These are phyloP conservation scores for Rhinoderma darwinii DNA, from an alignment of 2,113 vertebrate genomes.

Conservation along the genomic window DNA sequence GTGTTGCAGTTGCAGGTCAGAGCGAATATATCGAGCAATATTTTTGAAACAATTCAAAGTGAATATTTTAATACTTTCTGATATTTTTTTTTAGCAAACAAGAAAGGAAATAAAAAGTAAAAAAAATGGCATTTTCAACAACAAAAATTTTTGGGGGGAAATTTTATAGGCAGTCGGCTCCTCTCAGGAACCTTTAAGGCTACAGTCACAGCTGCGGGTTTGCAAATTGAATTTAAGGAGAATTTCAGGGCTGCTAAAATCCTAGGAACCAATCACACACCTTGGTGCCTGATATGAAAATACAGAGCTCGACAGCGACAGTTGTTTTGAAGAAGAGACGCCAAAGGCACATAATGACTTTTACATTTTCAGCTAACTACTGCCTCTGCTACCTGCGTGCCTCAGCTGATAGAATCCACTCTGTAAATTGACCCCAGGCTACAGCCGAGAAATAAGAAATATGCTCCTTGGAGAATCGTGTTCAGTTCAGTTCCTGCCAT, in stretches of 20 bases:
- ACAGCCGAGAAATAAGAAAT: slow-evolving; percentile 42
- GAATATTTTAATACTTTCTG: too few relatives aligned
- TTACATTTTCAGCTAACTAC: slow-evolving; percentile 64
- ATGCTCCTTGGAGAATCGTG: slow-evolving; percentile 72
- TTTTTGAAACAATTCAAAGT: too few relatives aligned
- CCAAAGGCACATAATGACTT: slow-evolving; percentile 75
- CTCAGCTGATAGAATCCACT: slow-evolving; percentile 60
- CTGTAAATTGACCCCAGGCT: slow-evolving; percentile 71
- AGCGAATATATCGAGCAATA: too few relatives aligned
- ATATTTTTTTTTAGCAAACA: too few relatives aligned
- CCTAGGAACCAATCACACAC: slow-evolving; percentile 60
- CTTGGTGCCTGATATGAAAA: slow-evolving; percentile 70
- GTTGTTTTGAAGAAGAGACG: slow-evolving; percentile 67
- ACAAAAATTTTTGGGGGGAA: not conserved
- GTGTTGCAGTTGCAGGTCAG: too few relatives aligned
- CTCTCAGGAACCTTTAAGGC: not conserved
- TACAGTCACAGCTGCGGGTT: not conserved
- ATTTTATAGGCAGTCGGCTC: not conserved
- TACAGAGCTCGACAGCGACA: slow-evolving; percentile 67
- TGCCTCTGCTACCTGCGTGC: slow-evolving; percentile 68
- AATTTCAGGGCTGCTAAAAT: not conserved
- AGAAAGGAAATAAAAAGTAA: not conserved
- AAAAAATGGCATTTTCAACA: not conserved
- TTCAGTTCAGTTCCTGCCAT: slow-evolving; percentile 70
- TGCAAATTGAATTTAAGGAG: not conserved